Evolutionary conservation across 2,113 vertebrate species (phyloP), one percentile per base, ranked within the genome.

Genomic region (Ondatra zibethicus): DNA sequence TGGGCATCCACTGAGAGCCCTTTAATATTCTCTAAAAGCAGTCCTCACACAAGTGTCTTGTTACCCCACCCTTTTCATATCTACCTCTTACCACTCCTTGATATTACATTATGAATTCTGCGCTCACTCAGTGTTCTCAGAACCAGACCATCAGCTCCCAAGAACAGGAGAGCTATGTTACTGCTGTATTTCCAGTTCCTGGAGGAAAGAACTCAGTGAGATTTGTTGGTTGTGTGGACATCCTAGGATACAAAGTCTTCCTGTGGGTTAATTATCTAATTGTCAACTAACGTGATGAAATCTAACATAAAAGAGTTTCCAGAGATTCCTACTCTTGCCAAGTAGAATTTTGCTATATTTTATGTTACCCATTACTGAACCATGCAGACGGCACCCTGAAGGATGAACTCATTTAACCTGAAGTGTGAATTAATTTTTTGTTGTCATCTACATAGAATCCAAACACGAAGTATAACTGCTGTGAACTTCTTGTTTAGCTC

Each of bases 401-500:
- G 80, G 77, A 81, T 29, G 23, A 92, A 42, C 4, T 55, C 10
- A 68, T 61, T 82, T 52, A 90, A 23, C 55, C 72, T 84, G 65
- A 61, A 11, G n/a, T 42, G 29, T 93, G 61, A 95, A 65, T 82
- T 92, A 7, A 23, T 25, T 39, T 85, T 3, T 85, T 66, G 70
- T 50, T 86, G 82, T 87, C 88, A 88, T 88, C 85, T 75, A 19
- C 10, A 68, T 78, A 93, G 80, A 96, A 88, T 52, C 50, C 11
- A 63, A 86, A 93, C 68, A 58, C 91, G 45, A 93, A 88, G 21
- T 61, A 76, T 19, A 77, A 33, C 7, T 61, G 91, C 68, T 50
- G 19, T 73, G 82, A 96, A 95, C 93, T 96, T 93, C 94, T 88
- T 72, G 19, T 89, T 96, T 96, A 55, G 68, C 88, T 89, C 36